Evolutionary conservation across 2,888 invertebrate species (phyloP).

Genomic region (Odiellus spinosus): DNA sequence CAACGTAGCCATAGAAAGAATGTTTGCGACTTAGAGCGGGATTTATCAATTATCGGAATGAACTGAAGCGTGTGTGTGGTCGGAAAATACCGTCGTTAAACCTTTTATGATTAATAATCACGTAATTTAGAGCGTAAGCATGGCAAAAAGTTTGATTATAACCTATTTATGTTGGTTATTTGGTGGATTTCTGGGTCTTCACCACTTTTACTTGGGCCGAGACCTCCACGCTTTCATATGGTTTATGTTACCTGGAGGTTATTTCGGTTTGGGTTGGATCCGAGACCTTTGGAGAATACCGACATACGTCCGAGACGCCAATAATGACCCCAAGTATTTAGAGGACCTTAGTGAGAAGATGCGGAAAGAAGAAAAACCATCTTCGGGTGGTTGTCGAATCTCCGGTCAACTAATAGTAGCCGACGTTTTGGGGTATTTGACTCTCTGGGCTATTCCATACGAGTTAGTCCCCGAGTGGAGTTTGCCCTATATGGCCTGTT

Average conservation of each 20-base stretch:
- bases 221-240: constrained; percentile 80
- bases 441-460: constrained; percentile 57
- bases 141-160: constrained; percentile 36
- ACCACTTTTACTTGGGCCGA: constrained; percentile 75
- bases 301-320: constrained; percentile 56
- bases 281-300: constrained; percentile 69
- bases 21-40: too few species aligned
- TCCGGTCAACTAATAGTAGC: constrained; percentile 54
- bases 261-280: constrained; percentile 68
- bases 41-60: too few species aligned
- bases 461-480: constrained; percentile 53
- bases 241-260: constrained; percentile 74
- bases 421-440: constrained; percentile 61
- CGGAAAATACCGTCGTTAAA: too few species aligned
- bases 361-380: constrained; percentile 40
- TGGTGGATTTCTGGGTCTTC: constrained; percentile 73
- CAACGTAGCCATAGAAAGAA: too few species aligned
- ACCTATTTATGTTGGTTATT: constrained; percentile 74
- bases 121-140: constrained; percentile 1
- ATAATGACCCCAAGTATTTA: constrained; percentile 27
- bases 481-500: constrained; percentile 46
- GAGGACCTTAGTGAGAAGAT: constrained; percentile 43
- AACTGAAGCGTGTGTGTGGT: too few species aligned
- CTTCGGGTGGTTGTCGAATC: constrained; percentile 10
- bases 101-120: too few species aligned